Evolutionary conservation across 2,797 vertebrate species (phyloP).

Genomic region (Myripristis murdjan): DNA sequence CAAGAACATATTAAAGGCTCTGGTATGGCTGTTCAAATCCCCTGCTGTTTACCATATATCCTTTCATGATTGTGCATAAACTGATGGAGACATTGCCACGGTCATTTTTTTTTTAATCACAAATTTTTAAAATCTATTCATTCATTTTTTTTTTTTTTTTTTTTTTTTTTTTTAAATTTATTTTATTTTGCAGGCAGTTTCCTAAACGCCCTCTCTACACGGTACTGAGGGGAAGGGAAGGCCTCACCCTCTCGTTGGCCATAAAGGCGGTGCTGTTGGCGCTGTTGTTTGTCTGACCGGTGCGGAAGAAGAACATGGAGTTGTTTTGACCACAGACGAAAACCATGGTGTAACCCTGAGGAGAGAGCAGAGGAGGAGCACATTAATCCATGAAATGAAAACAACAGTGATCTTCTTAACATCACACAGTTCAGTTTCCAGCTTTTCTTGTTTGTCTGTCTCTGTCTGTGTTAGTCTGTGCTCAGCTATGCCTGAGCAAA

Average conservation of each 20-base stretch:
- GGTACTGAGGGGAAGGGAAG: background rate
- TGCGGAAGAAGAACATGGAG: conserved; percentile 5
- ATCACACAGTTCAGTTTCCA: background rate
- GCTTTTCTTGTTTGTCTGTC: background rate
- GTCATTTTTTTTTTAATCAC: too few species aligned
- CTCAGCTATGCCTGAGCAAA: too few species aligned
- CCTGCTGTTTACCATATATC: too few species aligned
- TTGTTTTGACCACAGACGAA: conserved; percentile 51
- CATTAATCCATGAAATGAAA: background rate
- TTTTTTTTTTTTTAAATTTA: too few species aligned
- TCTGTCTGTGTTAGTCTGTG: conserved; percentile 1
- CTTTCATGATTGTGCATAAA: too few species aligned
- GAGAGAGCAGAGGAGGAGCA: background rate
- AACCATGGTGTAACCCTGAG: conserved; percentile 38
- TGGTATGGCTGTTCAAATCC: too few species aligned
- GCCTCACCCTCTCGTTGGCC: background rate
- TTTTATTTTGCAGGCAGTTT: too few species aligned
- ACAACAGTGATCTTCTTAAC: background rate
- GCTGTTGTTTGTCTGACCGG: accelerated
- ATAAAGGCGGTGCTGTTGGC: accelerated
- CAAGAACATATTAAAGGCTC: too few species aligned
- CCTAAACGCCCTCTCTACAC: too few species aligned
- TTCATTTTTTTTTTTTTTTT: too few species aligned
- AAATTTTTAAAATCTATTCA: too few species aligned
- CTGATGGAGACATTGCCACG: too few species aligned